Evolutionary conservation across 2,113 vertebrate species (phyloP), one percentile per base, ranked within the genome.

Genomic region (Falco punctatus): DNA sequence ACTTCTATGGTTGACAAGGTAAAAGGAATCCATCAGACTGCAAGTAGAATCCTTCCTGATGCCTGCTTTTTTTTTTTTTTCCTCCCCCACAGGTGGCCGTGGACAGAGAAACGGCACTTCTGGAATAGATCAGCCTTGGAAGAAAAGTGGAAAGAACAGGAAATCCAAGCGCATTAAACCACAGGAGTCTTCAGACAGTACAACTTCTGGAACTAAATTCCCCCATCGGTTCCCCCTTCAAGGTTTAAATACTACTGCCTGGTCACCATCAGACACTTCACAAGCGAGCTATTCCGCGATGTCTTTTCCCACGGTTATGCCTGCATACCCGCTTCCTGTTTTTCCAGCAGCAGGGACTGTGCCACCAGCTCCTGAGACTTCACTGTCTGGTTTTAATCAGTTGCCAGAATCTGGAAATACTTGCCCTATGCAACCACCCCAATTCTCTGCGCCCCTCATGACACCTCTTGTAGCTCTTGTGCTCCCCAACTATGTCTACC

Each of bases 381-480:
- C 98, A 1, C 96, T 98, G 3, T 62, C 98, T 23, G 92, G 97
- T 81, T 98, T 98, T 27, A 88, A 94, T 24, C 98, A 98, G 58
- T 96, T 96, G 6, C 95, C 97, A 28, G 98, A 94, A 52, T 71
- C 96, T 46, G 98, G 97, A 81, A 97, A 91, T 35, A 81, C 97
- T 3, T 98, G 98, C n/a, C 81, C 98, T 4, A 5, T 97, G 51
- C 97, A 98, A 44, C 79, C 98, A 5, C 54, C 98, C 6, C 96
- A 98, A 1, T 98, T 98, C 35, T 94, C 98, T 26, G 38, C 98
- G 4, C 98, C 99, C 14, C 77, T 99, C 81, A 97, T 99, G 92
- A 98, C 99, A 16, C 99, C 99, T 0, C 94, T 99, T 7, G 94
- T 99, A 95, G 98, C 99, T 7, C 92, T 99, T 11, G 98, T 99